A percentile compares a stretch with the other conserved stretches of the same genome.
Conservation (phyloP, 2,797 vertebrate species). For the Thaleichthys pacificus region DNA sequence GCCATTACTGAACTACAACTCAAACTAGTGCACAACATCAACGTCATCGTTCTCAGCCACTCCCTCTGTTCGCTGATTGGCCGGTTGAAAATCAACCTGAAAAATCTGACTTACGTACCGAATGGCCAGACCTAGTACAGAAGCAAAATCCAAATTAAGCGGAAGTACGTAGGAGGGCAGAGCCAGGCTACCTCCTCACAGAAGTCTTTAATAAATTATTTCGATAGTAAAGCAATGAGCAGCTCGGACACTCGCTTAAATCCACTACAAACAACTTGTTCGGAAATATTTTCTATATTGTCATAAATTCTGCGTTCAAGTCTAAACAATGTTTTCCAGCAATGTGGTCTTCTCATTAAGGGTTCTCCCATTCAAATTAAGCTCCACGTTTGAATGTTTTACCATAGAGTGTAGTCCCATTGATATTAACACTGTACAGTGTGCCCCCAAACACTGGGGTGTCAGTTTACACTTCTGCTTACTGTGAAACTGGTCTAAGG, state of each 20-base stretch:
- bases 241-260: slow-evolving; percentile 45
- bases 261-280: slow-evolving; percentile 24
- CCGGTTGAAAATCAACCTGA: too few relatives aligned
- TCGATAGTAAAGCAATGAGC: background rate
- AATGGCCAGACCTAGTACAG: too few relatives aligned
- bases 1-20: too few relatives aligned
- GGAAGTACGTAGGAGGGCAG: too few relatives aligned
- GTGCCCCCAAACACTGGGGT: background rate
- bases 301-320: background rate
- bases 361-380: background rate
- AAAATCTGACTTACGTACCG: too few relatives aligned
- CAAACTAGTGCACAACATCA: too few relatives aligned
- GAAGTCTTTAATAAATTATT: slow-evolving; percentile 15
- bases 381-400: too few relatives aligned
- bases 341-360: background rate
- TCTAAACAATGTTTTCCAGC: too few relatives aligned
- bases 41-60: too few relatives aligned
- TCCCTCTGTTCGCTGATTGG: too few relatives aligned
- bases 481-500: background rate
- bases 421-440: background rate
- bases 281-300: background rate
- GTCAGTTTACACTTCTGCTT: background rate
- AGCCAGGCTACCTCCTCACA: slow-evolving; percentile 16
- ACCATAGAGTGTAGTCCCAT: background rate
- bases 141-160: too few relatives aligned